phyloP scores from a whole-genome alignment of 2,888 invertebrate species.

The Habroteleia sp. region DNA sequence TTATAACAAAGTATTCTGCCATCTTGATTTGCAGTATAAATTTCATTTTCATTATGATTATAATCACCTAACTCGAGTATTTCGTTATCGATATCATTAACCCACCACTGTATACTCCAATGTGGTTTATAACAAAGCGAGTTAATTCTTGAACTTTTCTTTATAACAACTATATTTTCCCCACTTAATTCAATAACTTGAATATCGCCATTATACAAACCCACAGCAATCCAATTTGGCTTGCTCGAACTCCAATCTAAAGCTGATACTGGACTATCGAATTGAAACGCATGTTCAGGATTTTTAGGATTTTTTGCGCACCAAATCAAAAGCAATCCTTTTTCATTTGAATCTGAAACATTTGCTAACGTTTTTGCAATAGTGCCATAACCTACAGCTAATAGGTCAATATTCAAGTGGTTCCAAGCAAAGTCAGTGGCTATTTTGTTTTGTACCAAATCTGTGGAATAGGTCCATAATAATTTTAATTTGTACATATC shows the following conservation, averaged over 20 bases:
- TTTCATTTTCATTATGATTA: slow-evolving; percentile 11
- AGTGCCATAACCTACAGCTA: slow-evolving; percentile 88
- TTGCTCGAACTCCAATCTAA: slow-evolving; percentile 86
- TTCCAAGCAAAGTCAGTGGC: slow-evolving; percentile 87
- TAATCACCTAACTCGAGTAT: not conserved
- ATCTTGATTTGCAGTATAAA: slow-evolving; percentile 74
- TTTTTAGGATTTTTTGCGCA: slow-evolving; percentile 88
- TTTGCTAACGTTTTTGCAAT: not conserved
- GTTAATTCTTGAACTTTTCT: slow-evolving; percentile 82
- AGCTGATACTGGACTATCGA: slow-evolving; percentile 85
- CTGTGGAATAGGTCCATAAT: slow-evolving; percentile 85
- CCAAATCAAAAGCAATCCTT: slow-evolving; percentile 89
- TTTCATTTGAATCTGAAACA: slow-evolving; percentile 80
- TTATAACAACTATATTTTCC: slow-evolving; percentile 82
- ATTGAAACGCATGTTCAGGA: slow-evolving; percentile 87
- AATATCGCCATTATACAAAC: slow-evolving; percentile 88
- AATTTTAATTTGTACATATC: slow-evolving; percentile 86
- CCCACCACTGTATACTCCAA: slow-evolving; percentile 86
- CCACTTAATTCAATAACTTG: slow-evolving; percentile 87
- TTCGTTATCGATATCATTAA: slow-evolving; percentile 52
- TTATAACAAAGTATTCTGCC: slow-evolving; percentile 73
- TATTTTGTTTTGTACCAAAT: slow-evolving; percentile 82
- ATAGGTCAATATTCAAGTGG: slow-evolving; percentile 85
- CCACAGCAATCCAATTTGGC: slow-evolving; percentile 89
- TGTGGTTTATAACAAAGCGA: slow-evolving; percentile 86